These are phyloP conservation scores for Myodes glareolus DNA, from an alignment of 2,113 vertebrate genomes.

Conservation along the genomic window DNA sequence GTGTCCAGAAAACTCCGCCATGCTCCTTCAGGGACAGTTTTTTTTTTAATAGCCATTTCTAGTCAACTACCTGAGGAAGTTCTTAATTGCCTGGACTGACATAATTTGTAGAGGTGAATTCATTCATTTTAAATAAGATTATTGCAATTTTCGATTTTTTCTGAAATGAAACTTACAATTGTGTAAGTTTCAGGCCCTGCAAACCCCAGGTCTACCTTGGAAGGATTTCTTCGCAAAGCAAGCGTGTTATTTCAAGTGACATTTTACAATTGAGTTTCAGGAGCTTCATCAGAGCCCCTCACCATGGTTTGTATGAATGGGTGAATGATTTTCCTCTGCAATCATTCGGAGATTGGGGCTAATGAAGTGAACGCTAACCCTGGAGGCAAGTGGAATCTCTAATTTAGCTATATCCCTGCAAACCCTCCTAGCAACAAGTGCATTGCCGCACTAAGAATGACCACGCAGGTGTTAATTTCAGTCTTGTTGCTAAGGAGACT, in stretches of 20 bases:
- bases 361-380: background rate
- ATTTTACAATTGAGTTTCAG: background rate
- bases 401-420: background rate
- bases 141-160: background rate
- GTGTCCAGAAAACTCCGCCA: background rate
- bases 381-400: background rate
- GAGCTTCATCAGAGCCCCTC: background rate
- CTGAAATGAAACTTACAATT: too few species aligned
- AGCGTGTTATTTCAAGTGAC: background rate
- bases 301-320: background rate
- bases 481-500: background rate
- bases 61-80: background rate
- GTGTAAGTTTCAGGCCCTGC: background rate
- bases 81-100: background rate
- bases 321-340: background rate
- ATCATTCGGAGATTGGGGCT: background rate
- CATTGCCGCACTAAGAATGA: background rate
- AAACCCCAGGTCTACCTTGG: background rate
- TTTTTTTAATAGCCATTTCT: background rate
- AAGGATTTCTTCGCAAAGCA: slow-evolving; percentile 3
- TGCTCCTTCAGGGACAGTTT: background rate
- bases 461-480: slow-evolving; percentile 60
- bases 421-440: background rate
- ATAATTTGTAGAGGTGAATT: slow-evolving; percentile 26
- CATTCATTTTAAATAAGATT: slow-evolving; percentile 20